A percentile compares a stretch with the other conserved stretches of the same genome.
These are phyloP conservation scores for Micromys minutus DNA, from an alignment of 2,113 vertebrate species.

Conservation along the genomic window DNA sequence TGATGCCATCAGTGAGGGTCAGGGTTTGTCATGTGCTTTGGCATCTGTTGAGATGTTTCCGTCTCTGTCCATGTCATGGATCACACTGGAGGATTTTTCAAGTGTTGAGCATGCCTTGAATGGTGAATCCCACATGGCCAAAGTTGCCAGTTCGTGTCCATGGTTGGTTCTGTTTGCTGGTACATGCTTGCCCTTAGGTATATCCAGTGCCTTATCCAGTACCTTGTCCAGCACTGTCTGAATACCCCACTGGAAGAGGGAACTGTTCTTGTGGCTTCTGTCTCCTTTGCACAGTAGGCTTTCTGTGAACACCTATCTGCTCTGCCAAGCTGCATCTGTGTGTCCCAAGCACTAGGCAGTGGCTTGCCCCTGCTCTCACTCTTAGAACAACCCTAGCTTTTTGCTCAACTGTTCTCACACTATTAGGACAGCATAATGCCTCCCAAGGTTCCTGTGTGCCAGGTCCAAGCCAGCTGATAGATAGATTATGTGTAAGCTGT, in stretches of 20 bases:
- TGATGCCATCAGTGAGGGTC: too few relatives aligned
- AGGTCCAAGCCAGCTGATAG: neutral
- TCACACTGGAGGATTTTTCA: neutral
- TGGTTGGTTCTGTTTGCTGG: neutral
- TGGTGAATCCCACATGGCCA: neutral
- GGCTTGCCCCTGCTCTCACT: neutral
- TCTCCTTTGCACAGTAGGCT: neutral
- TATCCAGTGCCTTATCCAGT: too few relatives aligned
- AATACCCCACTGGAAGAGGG: neutral
- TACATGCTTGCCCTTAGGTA: too few relatives aligned
- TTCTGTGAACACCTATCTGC: neutral
- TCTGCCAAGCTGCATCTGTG: neutral
- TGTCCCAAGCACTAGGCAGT: neutral
- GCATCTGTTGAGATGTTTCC: neutral
- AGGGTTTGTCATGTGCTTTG: neutral
- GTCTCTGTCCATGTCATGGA: neutral
- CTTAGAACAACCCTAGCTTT: neutral
- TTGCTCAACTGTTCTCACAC: neutral
- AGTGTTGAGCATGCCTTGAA: neutral
- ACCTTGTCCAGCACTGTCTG: neutral
- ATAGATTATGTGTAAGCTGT: neutral
- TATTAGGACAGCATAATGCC: neutral
- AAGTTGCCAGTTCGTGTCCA: neutral
- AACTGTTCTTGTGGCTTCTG: neutral
- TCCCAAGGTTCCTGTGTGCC: neutral